Conservation (phyloP, 2,888 invertebrate species). For the Sipha maydis region DNA sequence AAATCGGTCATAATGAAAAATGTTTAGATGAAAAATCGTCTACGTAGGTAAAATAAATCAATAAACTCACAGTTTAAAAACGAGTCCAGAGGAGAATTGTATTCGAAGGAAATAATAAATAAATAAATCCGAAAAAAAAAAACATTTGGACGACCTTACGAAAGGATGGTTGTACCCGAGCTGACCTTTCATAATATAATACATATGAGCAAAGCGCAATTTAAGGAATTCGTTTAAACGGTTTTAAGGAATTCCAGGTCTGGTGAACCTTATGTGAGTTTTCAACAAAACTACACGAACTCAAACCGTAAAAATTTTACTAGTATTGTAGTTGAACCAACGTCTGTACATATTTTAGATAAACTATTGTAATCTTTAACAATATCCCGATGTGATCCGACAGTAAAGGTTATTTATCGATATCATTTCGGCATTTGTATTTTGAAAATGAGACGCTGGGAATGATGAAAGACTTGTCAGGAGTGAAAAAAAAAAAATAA, state of each 20-base stretch:
- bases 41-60: neutral
- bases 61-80: neutral
- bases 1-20: neutral
- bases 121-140: constrained; percentile 25
- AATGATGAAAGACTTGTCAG: neutral
- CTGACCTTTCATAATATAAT: constrained; percentile 2
- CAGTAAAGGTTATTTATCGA: neutral
- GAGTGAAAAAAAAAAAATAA: neutral
- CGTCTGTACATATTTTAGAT: neutral
- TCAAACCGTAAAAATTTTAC: constrained; percentile 16
- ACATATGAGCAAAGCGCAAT: neutral
- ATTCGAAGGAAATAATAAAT: neutral
- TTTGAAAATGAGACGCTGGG: neutral
- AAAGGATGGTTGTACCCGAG: neutral
- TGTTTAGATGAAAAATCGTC: constrained; percentile 22
- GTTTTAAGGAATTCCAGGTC: constrained; percentile 28
- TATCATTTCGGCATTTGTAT: neutral
- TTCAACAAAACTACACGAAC: neutral
- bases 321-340: neutral
- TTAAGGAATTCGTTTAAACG: constrained; percentile 55
- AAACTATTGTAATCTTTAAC: neutral
- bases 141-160: neutral
- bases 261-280: neutral
- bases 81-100: neutral
- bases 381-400: neutral